These are phyloP conservation scores for Saguinus midas DNA, from an alignment of 2,113 vertebrate species.

Conservation along the genomic window DNA sequence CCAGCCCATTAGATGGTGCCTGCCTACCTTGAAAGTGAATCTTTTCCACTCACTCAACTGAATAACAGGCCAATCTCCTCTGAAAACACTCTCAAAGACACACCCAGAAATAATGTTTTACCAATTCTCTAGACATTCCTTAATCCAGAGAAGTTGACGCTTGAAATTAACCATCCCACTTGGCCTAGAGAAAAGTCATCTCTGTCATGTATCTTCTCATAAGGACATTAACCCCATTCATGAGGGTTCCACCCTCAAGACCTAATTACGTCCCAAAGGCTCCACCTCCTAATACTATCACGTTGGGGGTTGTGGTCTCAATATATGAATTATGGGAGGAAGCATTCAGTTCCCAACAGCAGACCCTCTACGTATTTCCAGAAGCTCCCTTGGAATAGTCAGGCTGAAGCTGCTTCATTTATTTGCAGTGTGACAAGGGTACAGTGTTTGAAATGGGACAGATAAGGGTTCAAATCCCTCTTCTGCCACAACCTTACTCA, in stretches of 20 bases:
- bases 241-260: neutral
- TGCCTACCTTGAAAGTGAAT: neutral
- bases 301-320: neutral
- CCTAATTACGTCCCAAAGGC: neutral
- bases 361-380: neutral
- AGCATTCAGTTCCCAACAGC: neutral
- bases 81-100: neutral
- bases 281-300: neutral
- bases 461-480: neutral
- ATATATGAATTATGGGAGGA: neutral
- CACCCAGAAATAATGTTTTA: neutral
- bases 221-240: neutral
- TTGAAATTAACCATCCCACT: neutral
- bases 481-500: neutral
- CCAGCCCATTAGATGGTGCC: neutral
- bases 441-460: neutral
- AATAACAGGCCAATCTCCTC: neutral
- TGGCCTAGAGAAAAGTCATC: neutral
- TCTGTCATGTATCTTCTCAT: neutral
- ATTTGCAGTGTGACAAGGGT: neutral
- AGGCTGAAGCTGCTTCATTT: neutral
- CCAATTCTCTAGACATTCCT: neutral
- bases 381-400: neutral
- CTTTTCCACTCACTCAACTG: neutral
- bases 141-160: neutral